Evolutionary conservation across 2,888 invertebrate genomes (phyloP).

Genomic region (Stenodera caucasica): DNA sequence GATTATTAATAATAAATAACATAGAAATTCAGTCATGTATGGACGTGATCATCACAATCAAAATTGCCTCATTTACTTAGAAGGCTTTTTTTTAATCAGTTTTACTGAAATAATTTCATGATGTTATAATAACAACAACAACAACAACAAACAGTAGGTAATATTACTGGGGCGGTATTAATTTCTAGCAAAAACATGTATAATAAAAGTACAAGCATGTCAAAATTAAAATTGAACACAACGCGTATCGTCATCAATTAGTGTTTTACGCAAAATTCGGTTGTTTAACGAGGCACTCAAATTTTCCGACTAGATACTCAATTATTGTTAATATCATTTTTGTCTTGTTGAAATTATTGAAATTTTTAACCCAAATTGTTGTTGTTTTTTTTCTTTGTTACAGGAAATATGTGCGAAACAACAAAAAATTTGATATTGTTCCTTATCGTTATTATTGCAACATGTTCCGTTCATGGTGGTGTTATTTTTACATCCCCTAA

Average conservation of each 20-base stretch:
- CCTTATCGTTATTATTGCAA: neutral
- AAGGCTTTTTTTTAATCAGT: too few relatives aligned
- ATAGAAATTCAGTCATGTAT: neutral
- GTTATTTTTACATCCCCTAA: neutral
- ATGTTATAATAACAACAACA: neutral
- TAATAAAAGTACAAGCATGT: neutral
- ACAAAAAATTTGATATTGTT: neutral
- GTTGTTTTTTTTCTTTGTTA: neutral
- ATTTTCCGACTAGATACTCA: neutral
- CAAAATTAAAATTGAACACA: neutral
- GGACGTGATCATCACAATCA: neutral
- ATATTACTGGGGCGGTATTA: neutral
- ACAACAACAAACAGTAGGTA: too few relatives aligned
- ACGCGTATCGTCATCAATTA: neutral
- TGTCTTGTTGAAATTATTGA: too few relatives aligned
- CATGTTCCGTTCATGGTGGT: neutral
- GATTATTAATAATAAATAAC: neutral
- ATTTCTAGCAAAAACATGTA: neutral
- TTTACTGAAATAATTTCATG: constrained; percentile 1
- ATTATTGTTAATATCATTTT: neutral
- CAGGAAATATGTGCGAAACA: neutral
- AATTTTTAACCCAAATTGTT: neutral
- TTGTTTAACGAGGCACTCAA: neutral
- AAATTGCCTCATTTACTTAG: constrained; percentile 2
- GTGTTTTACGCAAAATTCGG: neutral